These are phyloP conservation scores for Sarcophaga bullata DNA, from an alignment of 1,140 invertebrate species.

Conservation along the genomic window DNA sequence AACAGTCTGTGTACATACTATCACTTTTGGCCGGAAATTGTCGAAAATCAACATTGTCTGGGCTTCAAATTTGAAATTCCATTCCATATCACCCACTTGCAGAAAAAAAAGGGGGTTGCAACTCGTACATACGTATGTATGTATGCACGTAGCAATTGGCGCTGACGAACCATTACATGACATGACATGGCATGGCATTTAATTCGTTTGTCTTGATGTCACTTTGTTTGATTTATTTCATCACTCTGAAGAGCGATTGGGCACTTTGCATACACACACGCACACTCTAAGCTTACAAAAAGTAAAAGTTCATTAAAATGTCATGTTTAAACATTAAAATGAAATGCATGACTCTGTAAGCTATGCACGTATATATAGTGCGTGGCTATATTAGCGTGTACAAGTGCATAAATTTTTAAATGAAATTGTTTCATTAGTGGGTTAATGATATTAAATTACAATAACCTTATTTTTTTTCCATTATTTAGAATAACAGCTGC, in stretches of 20 bases:
- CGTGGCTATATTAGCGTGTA: too few relatives aligned
- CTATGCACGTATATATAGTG: too few relatives aligned
- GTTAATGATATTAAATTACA: conserved; percentile 24
- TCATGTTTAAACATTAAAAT: conserved; percentile 6
- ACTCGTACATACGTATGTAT: not conserved
- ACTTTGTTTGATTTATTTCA: conserved; percentile 4
- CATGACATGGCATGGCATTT: not conserved
- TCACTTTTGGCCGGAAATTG: conserved; percentile 17
- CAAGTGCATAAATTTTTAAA: not conserved
- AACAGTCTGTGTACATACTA: not conserved
- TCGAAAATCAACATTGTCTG: conserved; percentile 13
- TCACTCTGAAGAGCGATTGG: too few relatives aligned
- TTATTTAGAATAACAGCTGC: too few relatives aligned
- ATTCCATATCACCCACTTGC: not conserved
- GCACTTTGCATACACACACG: not conserved
- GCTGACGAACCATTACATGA: not conserved
- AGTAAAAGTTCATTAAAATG: conserved; percentile 22
- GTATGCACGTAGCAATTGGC: too few relatives aligned
- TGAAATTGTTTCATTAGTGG: conserved; percentile 14
- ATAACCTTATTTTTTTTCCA: not conserved
- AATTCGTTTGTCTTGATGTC: conserved; percentile 10
- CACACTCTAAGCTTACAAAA: not conserved
- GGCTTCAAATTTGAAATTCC: not conserved
- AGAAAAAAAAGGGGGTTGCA: not conserved
- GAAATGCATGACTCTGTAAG: not conserved